These are phyloP conservation scores for Hemicordylus capensis DNA, from an alignment of 2,113 vertebrate species.

Conservation along the genomic window DNA sequence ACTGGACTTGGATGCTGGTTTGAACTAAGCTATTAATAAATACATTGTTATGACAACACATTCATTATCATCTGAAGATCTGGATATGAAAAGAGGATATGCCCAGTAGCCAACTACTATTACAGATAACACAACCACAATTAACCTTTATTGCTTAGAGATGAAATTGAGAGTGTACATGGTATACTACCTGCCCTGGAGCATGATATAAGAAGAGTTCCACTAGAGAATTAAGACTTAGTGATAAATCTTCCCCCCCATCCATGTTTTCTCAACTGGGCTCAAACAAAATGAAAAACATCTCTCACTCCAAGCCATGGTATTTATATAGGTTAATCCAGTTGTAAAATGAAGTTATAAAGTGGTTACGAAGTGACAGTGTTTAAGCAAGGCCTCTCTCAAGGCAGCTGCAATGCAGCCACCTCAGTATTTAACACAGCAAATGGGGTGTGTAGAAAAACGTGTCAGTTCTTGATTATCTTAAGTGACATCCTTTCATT, in stretches of 20 bases:
- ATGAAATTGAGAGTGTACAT: neutral
- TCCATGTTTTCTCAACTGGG: neutral
- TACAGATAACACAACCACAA: neutral
- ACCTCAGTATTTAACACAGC: neutral
- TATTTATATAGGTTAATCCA: neutral
- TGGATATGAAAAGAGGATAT: too few relatives aligned
- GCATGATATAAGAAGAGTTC: neutral
- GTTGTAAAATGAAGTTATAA: slow-evolving; percentile 6
- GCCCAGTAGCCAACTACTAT: too few relatives aligned
- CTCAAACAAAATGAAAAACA: neutral
- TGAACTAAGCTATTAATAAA: neutral
- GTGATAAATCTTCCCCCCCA: neutral
- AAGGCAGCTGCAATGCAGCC: neutral
- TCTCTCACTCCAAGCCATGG: neutral
- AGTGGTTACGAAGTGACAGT: neutral
- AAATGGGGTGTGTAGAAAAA: neutral
- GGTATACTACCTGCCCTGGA: neutral
- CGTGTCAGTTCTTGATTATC: neutral
- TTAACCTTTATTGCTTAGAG: neutral
- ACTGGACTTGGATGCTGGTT: too few relatives aligned
- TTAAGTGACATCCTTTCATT: neutral
- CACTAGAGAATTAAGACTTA: neutral
- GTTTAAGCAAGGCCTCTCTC: rapidly evolving
- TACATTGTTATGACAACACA: neutral
- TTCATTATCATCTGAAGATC: too few relatives aligned